phyloP scores from a whole-genome alignment of 2,113 vertebrate genomes.

The Hippoglossus stenolepis region DNA sequence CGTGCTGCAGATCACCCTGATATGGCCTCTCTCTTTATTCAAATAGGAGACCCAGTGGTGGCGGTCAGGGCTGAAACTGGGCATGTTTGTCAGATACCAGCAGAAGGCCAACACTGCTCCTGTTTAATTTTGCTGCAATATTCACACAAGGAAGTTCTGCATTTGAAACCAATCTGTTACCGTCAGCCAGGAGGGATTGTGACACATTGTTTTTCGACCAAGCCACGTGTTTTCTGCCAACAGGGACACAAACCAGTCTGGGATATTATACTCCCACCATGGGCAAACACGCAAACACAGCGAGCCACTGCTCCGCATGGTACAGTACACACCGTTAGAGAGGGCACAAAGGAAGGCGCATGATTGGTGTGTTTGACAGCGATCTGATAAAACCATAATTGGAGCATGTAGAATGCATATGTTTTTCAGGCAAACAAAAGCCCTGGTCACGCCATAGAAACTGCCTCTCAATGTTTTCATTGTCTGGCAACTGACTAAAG shows the following conservation, averaged over 20 bases:
- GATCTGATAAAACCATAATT: constrained; percentile 83
- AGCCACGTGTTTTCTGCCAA: constrained; percentile 57
- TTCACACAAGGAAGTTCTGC: constrained; percentile 45
- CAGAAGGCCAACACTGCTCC: neutral
- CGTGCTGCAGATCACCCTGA: constrained; percentile 72
- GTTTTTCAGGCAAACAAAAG: constrained; percentile 80
- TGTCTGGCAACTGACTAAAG: constrained; percentile 75
- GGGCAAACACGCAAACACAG: constrained; percentile 92
- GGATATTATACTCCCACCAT: constrained; percentile 85
- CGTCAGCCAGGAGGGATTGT: constrained; percentile 41
- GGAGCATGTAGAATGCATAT: constrained; percentile 78
- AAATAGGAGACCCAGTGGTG: constrained; percentile 6
- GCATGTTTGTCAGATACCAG: constrained; percentile 15
- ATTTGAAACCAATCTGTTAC: constrained; percentile 72
- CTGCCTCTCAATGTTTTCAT: constrained; percentile 73
- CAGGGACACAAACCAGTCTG: constrained; percentile 61
- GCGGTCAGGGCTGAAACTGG: constrained; percentile 23
- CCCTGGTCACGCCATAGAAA: constrained; percentile 75
- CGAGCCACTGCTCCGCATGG: constrained; percentile 87
- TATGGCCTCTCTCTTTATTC: constrained; percentile 44
- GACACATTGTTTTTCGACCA: constrained; percentile 65
- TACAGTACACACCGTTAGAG: constrained; percentile 83
- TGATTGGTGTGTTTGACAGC: constrained; percentile 78
- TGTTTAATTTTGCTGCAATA: constrained; percentile 30
- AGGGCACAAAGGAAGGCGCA: constrained; percentile 71